Base-by-base conservation (phyloP, 2,888 invertebrate species). In the Aricia artaxerxes region DNA sequence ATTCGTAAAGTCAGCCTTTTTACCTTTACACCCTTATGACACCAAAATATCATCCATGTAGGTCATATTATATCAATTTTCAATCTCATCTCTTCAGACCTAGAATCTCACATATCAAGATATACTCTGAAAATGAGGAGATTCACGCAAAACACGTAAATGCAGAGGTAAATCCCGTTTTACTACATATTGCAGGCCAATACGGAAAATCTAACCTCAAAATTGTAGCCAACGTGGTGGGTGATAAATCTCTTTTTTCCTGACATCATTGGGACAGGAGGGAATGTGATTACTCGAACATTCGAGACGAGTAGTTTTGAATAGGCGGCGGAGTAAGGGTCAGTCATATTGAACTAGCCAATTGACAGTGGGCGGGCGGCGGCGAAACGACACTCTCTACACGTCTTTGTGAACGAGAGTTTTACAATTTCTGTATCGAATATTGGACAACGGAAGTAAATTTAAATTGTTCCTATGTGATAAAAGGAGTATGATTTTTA, bases 401-500 rank as follows among this genome's bases (percentile, higher is more conserved):
- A 84, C 82, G 84, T 84, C 87, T 88, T 88, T 88, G 87, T 86
- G 82, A 82, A 80, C 78, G 81, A 53, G 69, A 75, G 86, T 86
- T 87, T 89, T 89, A 85, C 31, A 57, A 77, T 77, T 73, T 40
- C 24, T 16, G 78, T 73, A 40, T 73, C 44, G 73, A 78, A 72
- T 73, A 75, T 64, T 75, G 75, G 9, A 73, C 38, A 73, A 73
- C 44, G 44, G 44, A 75, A 69, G 69, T 69, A 69, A 69, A 38
- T 69, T 69, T 31, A 69, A 69, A 69, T 35, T 69, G 16, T 69
- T 69, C 69, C 35, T 69, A 38, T 16, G 35, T 69, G 3, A 64
- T 38, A 38, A 69, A 69, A 4, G 2, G 11, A 31, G 4, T 11
- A 69, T 69, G 13, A 13, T 69, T 38, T 69, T 69, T 35, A 69